Percentiles rank a stretch among this genome's conserved stretches.
These are phyloP conservation scores for Etheostoma nigrum DNA, from an alignment of 2,797 vertebrate genomes.

Conservation along the genomic window DNA sequence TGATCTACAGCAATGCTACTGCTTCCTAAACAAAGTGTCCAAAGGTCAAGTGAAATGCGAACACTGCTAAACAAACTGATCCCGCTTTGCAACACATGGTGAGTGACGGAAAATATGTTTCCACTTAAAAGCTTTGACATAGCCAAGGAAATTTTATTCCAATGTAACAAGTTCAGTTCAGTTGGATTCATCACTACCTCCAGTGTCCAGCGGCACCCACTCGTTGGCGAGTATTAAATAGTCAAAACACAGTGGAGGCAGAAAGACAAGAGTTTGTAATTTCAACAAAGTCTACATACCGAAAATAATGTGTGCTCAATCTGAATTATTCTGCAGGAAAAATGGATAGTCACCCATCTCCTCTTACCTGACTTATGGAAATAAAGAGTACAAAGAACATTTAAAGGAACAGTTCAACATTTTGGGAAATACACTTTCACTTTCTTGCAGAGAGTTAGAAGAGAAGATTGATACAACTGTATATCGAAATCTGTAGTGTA, in stretches of 20 bases:
- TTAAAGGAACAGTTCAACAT: not conserved
- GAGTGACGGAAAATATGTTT: not conserved
- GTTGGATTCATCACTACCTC: conserved; percentile 12
- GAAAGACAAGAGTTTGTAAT: conserved; percentile 21
- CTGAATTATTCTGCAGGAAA: conserved; percentile 20
- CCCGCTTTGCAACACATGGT: conserved; percentile 1
- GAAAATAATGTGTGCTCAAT: not conserved
- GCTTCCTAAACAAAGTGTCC: conserved; percentile 9
- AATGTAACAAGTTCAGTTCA: conserved; percentile 7
- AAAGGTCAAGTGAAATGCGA: conserved; percentile 13
- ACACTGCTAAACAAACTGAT: conserved; percentile 4
- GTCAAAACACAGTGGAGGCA: conserved; percentile 9
- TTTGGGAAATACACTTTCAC: not conserved
- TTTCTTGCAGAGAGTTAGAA: not conserved
- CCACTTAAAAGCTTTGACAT: conserved; percentile 11
- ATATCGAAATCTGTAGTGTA: not conserved
- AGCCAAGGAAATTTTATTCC: conserved; percentile 12
- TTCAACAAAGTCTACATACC: conserved; percentile 1
- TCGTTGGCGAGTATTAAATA: conserved; percentile 5
- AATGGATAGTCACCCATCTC: not conserved
- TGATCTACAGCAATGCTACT: not conserved
- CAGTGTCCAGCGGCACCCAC: conserved; percentile 6
- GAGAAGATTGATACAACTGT: not conserved
- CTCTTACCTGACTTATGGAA: not conserved
- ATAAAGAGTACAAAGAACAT: not conserved